These are phyloP conservation scores for Corydoras sp. DNA, from an alignment of 2,113 vertebrate species.

Conservation along the genomic window DNA sequence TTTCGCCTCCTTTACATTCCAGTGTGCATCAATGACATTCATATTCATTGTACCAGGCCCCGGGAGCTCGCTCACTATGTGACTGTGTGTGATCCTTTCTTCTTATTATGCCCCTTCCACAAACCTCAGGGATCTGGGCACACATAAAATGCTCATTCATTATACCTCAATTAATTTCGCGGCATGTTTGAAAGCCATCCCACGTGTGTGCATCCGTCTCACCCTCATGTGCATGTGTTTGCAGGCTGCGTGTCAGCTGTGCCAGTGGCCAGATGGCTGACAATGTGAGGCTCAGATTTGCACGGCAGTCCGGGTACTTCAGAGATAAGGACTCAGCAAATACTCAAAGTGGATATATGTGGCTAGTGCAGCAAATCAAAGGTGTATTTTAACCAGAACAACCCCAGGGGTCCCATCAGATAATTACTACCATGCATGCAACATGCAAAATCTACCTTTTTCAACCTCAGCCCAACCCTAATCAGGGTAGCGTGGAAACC, in stretches of 20 bases:
- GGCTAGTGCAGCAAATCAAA: conserved; percentile 6
- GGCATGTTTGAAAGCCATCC: conserved; percentile 39
- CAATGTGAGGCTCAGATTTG: background rate
- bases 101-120: conserved; percentile 9
- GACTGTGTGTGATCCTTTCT: no score
- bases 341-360: conserved; percentile 1
- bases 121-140: conserved; percentile 31
- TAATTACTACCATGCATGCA: no score
- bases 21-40: conserved; percentile 47
- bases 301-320: background rate
- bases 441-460: no score
- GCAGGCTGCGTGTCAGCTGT: background rate
- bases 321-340: background rate
- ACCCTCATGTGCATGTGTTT: background rate
- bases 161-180: conserved; percentile 46
- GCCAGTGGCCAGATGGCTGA: conserved; percentile 24
- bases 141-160: conserved; percentile 48
- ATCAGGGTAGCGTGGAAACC: no score
- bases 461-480: no score
- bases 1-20: conserved; percentile 39
- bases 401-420: no score
- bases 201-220: conserved; percentile 6
- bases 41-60: conserved; percentile 49
- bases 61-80: conserved; percentile 26
- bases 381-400: background rate